phyloP scores from a whole-genome alignment of 2,797 vertebrate genomes.

The Fistularia commersonii region DNA sequence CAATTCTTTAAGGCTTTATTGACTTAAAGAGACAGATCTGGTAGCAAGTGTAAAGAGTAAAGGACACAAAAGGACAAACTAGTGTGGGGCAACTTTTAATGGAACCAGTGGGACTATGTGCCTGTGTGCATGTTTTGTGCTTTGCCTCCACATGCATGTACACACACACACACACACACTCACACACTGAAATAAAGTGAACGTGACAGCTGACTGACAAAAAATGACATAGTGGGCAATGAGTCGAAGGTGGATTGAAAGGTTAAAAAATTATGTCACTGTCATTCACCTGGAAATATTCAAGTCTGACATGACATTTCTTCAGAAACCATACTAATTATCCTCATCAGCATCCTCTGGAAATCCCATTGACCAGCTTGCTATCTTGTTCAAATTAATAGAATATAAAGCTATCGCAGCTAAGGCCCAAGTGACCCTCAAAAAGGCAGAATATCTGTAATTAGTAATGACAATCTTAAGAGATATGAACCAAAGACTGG shows the following conservation, averaged over 20 bases:
- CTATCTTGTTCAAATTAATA: conserved; percentile 63
- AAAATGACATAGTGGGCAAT: too few species aligned
- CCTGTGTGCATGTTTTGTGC: conserved; percentile 12
- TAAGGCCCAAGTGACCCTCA: conserved; percentile 46
- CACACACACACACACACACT: conserved; percentile 5
- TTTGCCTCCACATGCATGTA: not conserved
- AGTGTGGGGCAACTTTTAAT: conserved; percentile 75
- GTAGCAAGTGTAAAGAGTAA: conserved; percentile 62
- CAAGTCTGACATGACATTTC: conserved; percentile 44
- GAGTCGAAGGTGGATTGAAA: conserved; percentile 43
- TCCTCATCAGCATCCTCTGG: conserved; percentile 40
- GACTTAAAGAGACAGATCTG: conserved; percentile 62
- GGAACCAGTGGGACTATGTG: conserved; percentile 65
- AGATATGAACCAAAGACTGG: conserved; percentile 13
- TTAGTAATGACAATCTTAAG: conserved; percentile 23
- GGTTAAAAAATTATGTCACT: conserved; percentile 43
- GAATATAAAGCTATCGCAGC: conserved; percentile 52
- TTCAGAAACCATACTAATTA: conserved; percentile 36
- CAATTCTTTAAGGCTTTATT: conserved; percentile 62
- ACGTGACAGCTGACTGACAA: conserved; percentile 15
- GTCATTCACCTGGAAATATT: conserved; percentile 48
- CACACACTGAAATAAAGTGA: conserved; percentile 12
- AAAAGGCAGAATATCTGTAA: conserved; percentile 59
- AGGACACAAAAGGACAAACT: conserved; percentile 56
- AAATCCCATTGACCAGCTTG: conserved; percentile 64